Base-by-base conservation (phyloP, 2,797 vertebrate genomes). In the Smutsia gigantea region DNA sequence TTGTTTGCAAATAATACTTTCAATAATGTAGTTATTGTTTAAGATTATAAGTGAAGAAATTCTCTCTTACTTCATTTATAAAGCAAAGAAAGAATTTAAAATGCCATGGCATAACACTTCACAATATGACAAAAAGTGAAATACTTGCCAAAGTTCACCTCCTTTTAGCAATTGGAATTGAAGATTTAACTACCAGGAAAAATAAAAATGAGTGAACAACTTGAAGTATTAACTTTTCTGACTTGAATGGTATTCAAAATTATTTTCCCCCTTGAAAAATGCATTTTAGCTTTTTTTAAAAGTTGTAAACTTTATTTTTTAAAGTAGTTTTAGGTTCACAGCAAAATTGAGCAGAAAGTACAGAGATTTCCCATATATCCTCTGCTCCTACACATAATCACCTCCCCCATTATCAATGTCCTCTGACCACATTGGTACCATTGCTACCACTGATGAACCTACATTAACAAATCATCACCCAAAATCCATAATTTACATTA, bases 181-280 rank as follows among this genome's bases (percentile, higher is more conserved):
- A 93, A 72, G 25, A 37, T 66, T 77, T 91, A 77, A 61, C 42
- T 51, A 61, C 46, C 34, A 64, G 42, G 61, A n/a, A 72, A 88
- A 64, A 66, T 55, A 79, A 57, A 63, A 42, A 25, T 19, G 17
- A 2, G 4, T 53, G 8, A 37, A 25, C 61, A 31, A 90, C 19
- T 69, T 53, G 12, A 94, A 95, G 7, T 51, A 75, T 12, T 61
- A 68, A 46, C 68, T 51, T 95, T 97, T 74, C 31, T 96, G 29
- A 55, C 23, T 49, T 91, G 68, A 11, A 39, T 42, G 5, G 31
- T 29, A 0, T 69, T 87, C 12, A 71, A 15, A 71, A 71, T 31
- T 61, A 34, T 74, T 83, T 71, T 88, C 1, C 23, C 19, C 42
- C 37, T 53, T 69, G 0, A 92, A 92, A 77, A 49, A 31, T 64